Evolutionary conservation across 2,888 invertebrate genomes (phyloP).

Genomic region (Ryuthela nishihirai): DNA sequence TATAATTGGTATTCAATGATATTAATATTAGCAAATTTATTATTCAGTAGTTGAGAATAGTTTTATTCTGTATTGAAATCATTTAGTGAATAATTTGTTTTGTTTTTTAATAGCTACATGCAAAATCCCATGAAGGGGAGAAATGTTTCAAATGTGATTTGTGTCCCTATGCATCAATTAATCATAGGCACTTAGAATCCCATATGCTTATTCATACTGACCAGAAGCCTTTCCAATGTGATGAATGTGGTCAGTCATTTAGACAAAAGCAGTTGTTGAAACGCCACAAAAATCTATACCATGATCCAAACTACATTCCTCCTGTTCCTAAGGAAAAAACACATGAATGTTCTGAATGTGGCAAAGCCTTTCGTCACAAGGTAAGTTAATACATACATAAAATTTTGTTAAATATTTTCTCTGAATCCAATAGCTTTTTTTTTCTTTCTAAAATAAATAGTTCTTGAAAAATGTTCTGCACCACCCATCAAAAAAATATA

Average conservation of each 20-base stretch:
- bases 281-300: slow-evolving; percentile 87
- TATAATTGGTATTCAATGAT: too few relatives aligned
- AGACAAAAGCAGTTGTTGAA: slow-evolving; percentile 87
- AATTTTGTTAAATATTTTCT: too few relatives aligned
- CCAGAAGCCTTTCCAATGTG: slow-evolving; percentile 86
- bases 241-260: slow-evolving; percentile 72
- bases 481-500: too few relatives aligned
- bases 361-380: slow-evolving; percentile 65
- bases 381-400: slow-evolving; percentile 65
- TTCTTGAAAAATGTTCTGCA: too few relatives aligned
- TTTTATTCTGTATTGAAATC: too few relatives aligned
- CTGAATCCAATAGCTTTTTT: too few relatives aligned
- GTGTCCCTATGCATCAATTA: slow-evolving; percentile 91
- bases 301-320: slow-evolving; percentile 83
- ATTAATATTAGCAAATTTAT: too few relatives aligned
- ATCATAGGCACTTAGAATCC: slow-evolving; percentile 85
- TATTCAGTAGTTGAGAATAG: too few relatives aligned
- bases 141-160: slow-evolving; percentile 92
- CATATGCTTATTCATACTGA: slow-evolving; percentile 94
- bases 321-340: slow-evolving; percentile 84
- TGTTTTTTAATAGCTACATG: slow-evolving; percentile 56
- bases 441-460: too few relatives aligned
- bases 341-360: slow-evolving; percentile 75
- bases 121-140: slow-evolving; percentile 91
- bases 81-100: neutral